phyloP scores from a whole-genome alignment of 2,797 vertebrate genomes.

The Tamandua tetradactyla region DNA sequence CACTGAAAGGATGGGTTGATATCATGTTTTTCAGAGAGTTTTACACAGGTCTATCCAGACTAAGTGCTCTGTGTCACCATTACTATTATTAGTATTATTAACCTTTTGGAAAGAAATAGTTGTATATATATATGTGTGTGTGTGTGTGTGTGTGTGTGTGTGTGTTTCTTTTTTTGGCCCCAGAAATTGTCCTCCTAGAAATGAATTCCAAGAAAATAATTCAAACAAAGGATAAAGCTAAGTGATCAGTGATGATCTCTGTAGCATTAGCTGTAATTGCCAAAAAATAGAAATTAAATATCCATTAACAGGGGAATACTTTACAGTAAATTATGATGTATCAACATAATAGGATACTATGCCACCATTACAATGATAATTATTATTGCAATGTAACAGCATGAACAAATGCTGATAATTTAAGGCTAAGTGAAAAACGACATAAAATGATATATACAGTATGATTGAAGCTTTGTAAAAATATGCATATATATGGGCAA shows the following conservation, averaged over 20 bases:
- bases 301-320: conserved; percentile 67
- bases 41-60: neutral
- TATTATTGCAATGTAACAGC: conserved; percentile 60
- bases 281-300: conserved; percentile 52
- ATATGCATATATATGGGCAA: conserved; percentile 25
- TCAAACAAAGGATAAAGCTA: conserved; percentile 48
- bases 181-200: conserved; percentile 39
- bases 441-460: conserved; percentile 27
- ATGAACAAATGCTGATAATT: conserved; percentile 68
- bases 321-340: conserved; percentile 68
- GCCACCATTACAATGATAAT: conserved; percentile 59
- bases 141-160: no score
- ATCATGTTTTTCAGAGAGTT: neutral
- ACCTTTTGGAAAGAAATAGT: neutral
- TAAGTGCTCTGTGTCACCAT: neutral
- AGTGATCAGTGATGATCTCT: conserved; percentile 24
- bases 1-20: neutral
- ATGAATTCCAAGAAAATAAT: conserved; percentile 64
- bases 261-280: conserved; percentile 58
- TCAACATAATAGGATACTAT: conserved; percentile 57
- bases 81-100: neutral
- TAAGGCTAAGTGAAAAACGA: conserved; percentile 59
- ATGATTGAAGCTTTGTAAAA: conserved; percentile 50
- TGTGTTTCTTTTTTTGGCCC: neutral
- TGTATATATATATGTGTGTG: neutral